phyloP scores from a whole-genome alignment of 2,797 vertebrate species.

The Pseudomugil gertrudae region DNA sequence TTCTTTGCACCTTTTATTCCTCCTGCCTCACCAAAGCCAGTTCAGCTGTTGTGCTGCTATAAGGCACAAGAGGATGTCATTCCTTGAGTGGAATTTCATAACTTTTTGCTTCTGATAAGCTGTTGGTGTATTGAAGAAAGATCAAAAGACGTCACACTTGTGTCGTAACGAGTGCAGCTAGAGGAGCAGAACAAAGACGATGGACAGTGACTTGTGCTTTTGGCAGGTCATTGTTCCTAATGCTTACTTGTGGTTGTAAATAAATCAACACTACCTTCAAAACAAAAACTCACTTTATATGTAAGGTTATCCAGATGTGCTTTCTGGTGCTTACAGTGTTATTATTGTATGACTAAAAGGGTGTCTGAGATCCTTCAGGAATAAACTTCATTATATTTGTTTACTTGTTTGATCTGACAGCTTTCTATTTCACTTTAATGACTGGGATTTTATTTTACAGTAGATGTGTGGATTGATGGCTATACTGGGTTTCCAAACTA shows the following conservation, averaged over 20 bases:
- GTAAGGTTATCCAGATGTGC: constrained; percentile 22
- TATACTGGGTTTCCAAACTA: neutral
- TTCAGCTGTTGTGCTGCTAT: constrained; percentile 17
- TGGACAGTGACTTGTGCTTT: constrained; percentile 43
- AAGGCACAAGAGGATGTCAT: constrained; percentile 13
- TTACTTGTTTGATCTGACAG: neutral
- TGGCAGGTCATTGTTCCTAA: constrained; percentile 46
- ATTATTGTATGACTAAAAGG: constrained; percentile 14
- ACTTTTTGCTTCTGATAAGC: constrained; percentile 45
- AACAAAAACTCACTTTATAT: constrained; percentile 36
- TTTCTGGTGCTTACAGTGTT: constrained; percentile 5
- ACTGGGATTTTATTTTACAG: neutral
- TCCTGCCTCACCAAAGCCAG: constrained; percentile 10
- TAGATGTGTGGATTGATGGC: neutral
- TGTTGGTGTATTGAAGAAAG: constrained; percentile 45
- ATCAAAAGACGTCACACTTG: constrained; percentile 47
- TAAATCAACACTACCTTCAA: constrained; percentile 49
- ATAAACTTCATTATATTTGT: constrained; percentile 6
- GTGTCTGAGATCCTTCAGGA: constrained; percentile 3
- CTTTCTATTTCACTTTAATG: constrained; percentile 5
- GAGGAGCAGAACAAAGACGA: constrained; percentile 57
- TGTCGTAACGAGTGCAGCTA: constrained; percentile 47
- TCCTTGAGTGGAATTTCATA: constrained; percentile 37
- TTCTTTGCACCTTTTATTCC: constrained; percentile 13
- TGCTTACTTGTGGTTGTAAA: constrained; percentile 53